Evolutionary conservation across 2,888 invertebrate genomes (phyloP).

Genomic region (Heliconius hortense): DNA sequence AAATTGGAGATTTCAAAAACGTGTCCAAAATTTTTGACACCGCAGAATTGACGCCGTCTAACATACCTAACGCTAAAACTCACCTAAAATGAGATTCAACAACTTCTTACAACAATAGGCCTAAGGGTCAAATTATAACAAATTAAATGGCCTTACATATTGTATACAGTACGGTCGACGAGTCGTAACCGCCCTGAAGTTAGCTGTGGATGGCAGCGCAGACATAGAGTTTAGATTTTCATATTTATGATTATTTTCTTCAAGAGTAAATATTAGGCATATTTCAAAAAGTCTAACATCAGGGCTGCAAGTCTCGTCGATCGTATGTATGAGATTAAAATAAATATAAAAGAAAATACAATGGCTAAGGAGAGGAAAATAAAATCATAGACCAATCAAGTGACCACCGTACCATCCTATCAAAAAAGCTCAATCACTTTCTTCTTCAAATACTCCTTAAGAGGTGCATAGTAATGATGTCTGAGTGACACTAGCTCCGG

Average conservation of each 20-base stretch:
- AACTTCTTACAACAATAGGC: slow-evolving; percentile 21
- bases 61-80: slow-evolving; percentile 24
- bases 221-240: no score
- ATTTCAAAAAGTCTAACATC: no score
- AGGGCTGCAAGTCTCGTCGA: not conserved
- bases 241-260: not conserved
- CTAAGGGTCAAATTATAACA: not conserved
- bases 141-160: slow-evolving; percentile 1
- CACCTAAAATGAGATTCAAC: slow-evolving; percentile 26
- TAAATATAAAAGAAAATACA: not conserved
- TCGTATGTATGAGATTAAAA: not conserved
- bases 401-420: slow-evolving; percentile 55
- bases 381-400: not conserved
- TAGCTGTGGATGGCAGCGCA: no score
- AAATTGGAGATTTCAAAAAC: slow-evolving; percentile 47
- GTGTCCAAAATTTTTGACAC: slow-evolving; percentile 71
- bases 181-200: not conserved
- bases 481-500: slow-evolving; percentile 90
- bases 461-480: slow-evolving; percentile 91
- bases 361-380: not conserved
- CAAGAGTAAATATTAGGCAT: no score
- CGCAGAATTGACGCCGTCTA: slow-evolving; percentile 47
- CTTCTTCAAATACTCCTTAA: slow-evolving; percentile 88
- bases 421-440: slow-evolving; percentile 84
- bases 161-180: not conserved